These are phyloP conservation scores for Caenorhabditis auriculariae DNA, from an alignment of 2,888 invertebrate genomes.

Conservation along the genomic window DNA sequence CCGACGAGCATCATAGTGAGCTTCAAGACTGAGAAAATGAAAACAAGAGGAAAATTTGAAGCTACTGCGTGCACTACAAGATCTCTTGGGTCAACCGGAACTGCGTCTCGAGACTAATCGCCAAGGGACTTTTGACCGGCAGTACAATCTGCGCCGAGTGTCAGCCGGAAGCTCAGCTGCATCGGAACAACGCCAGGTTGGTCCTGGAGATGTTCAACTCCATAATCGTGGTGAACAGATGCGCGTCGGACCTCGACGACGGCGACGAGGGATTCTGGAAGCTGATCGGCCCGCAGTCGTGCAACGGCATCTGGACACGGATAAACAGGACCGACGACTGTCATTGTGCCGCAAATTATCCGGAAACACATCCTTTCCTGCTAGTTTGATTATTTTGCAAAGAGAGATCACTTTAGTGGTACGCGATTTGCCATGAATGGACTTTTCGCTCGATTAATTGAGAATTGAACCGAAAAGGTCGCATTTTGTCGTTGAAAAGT, in stretches of 20 bases:
- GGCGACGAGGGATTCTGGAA: conserved; percentile 61
- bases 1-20: conserved; percentile 26
- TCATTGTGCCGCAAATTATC: conserved; percentile 33
- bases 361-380: conserved; percentile 31
- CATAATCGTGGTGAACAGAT: conserved; percentile 24
- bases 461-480: too few relatives aligned
- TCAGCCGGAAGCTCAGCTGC: conserved; percentile 58
- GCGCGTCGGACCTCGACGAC: conserved; percentile 57
- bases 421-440: too few relatives aligned
- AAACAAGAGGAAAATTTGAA: conserved; percentile 19
- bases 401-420: too few relatives aligned
- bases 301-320: conserved; percentile 58
- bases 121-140: conserved; percentile 26
- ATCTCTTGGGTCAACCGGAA: conserved; percentile 58
- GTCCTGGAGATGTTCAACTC: background rate
- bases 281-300: conserved; percentile 55
- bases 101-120: conserved; percentile 41
- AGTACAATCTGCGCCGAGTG: conserved; percentile 57
- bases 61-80: conserved; percentile 57
- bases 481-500: too few relatives aligned
- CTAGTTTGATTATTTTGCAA: too few relatives aligned
- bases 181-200: conserved; percentile 32
- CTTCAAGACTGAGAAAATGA: background rate
- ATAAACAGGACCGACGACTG: conserved; percentile 44
- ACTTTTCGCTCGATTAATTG: too few relatives aligned